These are phyloP conservation scores for Drosophila tropicalis DNA, from an alignment of 1,140 invertebrate genomes.

Conservation along the genomic window DNA sequence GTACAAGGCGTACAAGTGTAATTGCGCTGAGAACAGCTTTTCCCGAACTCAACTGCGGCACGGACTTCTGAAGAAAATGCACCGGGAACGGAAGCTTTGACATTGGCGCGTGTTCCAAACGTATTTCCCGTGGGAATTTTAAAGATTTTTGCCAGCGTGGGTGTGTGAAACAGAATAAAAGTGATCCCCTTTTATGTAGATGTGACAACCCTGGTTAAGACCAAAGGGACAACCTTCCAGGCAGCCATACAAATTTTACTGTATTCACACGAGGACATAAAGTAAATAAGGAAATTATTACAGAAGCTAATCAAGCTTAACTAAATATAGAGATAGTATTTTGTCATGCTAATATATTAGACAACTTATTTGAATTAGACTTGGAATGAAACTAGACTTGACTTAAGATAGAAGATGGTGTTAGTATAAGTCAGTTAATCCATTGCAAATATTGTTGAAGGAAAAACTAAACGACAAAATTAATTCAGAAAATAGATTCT, in stretches of 20 bases:
- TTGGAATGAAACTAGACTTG: too few species aligned
- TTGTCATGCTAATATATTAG: neutral
- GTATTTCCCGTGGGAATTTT: slow-evolving; percentile 68
- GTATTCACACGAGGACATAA: neutral
- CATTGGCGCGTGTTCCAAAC: slow-evolving; percentile 42
- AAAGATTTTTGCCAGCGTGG: slow-evolving; percentile 50
- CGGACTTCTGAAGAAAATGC: neutral
- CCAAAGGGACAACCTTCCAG: neutral
- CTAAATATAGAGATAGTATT: neutral
- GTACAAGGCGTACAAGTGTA: slow-evolving; percentile 56
- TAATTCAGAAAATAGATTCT: too few species aligned
- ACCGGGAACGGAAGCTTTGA: slow-evolving; percentile 22
- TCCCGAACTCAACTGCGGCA: slow-evolving; percentile 4
- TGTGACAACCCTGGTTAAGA: neutral
- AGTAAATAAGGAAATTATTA: neutral
- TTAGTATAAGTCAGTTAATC: too few species aligned
- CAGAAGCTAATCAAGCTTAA: neutral
- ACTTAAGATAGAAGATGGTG: too few species aligned
- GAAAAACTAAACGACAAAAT: too few species aligned
- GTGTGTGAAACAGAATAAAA: slow-evolving; percentile 54
- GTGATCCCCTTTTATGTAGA: slow-evolving; percentile 2
- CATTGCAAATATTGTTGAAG: too few species aligned
- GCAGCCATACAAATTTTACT: neutral
- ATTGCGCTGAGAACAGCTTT: slow-evolving; percentile 63
- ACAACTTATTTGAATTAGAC: too few species aligned